A percentile compares a stretch with the other conserved stretches of the same genome.
phyloP scores from a whole-genome alignment of 2,113 vertebrate species.

The Meles meles region DNA sequence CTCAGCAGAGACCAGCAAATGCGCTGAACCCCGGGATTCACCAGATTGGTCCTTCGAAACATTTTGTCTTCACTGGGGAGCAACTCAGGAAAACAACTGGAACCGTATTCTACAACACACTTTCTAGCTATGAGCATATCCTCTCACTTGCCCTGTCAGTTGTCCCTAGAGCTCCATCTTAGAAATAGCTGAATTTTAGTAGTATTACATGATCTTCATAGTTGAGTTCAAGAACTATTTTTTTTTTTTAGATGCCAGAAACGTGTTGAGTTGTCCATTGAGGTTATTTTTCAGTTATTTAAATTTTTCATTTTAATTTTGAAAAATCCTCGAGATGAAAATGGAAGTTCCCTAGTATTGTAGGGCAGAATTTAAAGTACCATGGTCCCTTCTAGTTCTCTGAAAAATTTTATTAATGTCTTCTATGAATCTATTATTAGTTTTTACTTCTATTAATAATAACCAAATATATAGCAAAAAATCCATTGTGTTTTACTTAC shows the following conservation, averaged over 20 bases:
- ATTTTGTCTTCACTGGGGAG: not conserved
- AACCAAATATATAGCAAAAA: not conserved
- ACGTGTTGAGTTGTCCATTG: not conserved
- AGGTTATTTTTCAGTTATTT: not conserved
- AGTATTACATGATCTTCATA: not conserved
- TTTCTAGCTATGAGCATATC: not conserved
- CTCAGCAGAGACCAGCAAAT: not conserved
- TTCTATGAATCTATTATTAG: not conserved
- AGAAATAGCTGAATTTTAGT: not conserved
- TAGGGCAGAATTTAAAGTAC: not conserved
- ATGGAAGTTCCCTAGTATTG: not conserved
- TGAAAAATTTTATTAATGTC: not conserved
- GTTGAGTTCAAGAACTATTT: not conserved
- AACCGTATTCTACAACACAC: no score
- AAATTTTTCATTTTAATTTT: not conserved
- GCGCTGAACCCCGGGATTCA: not conserved
- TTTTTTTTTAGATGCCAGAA: not conserved
- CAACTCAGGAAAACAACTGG: not conserved
- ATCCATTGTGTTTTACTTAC: not conserved
- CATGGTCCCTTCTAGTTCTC: not conserved
- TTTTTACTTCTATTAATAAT: constrained; percentile 12
- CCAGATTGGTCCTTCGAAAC: not conserved
- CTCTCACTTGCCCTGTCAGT: not conserved
- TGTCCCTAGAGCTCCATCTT: not conserved
- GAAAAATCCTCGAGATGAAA: not conserved